Conservation (phyloP, 2,113 vertebrate species). For the Chaenogobius annularis region DNA sequence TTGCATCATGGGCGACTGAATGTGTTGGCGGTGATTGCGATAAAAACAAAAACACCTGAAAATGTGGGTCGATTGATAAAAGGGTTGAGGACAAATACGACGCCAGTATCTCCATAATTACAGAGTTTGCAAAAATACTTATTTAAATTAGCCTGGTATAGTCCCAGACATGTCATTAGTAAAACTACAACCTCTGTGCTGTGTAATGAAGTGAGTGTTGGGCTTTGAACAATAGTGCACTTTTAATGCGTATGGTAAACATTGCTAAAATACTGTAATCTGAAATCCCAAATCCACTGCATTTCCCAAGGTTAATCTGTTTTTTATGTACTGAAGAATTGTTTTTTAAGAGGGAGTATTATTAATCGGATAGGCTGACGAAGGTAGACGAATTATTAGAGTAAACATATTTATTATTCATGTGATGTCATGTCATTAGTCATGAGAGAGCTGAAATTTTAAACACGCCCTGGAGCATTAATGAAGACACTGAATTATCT, state of each 20-base stretch:
- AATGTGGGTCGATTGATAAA: not conserved
- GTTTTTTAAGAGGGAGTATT: not conserved
- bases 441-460: too few relatives aligned
- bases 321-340: not conserved
- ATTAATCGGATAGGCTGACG: not conserved
- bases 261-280: not conserved
- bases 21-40: constrained; percentile 45
- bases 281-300: not conserved
- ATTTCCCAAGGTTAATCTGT: not conserved
- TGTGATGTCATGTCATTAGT: too few relatives aligned
- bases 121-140: not conserved
- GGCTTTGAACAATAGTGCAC: not conserved
- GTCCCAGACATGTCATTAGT: not conserved
- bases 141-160: not conserved
- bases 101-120: not conserved
- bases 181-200: not conserved
- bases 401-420: not conserved
- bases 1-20: constrained; percentile 25
- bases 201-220: not conserved
- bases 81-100: not conserved
- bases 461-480: not conserved
- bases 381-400: not conserved
- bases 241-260: not conserved
- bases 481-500: not conserved
- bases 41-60: not conserved